Evolutionary conservation across 2,888 invertebrate genomes (phyloP).

Genomic region (Podabrus alpinus): DNA sequence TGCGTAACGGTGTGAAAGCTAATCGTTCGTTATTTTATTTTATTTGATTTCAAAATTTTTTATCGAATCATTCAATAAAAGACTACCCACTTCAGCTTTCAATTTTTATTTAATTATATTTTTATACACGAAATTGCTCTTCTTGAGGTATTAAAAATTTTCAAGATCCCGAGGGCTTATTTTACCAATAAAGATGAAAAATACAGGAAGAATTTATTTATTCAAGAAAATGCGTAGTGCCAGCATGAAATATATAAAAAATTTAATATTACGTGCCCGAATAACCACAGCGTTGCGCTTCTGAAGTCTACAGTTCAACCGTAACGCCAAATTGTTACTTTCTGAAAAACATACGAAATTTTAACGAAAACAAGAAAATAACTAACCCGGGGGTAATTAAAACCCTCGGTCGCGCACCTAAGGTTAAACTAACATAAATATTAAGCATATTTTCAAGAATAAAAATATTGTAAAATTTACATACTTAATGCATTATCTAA

Average conservation of each 20-base stretch:
- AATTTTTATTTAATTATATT: background rate
- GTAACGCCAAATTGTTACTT: too few species aligned
- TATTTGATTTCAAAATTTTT: background rate
- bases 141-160: background rate
- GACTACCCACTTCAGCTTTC: background rate
- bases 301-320: background rate
- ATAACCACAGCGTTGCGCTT: background rate
- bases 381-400: background rate
- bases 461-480: background rate
- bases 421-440: background rate
- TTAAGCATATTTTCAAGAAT: background rate
- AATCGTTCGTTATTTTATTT: background rate
- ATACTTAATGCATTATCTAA: background rate
- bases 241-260: background rate
- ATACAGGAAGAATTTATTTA: background rate
- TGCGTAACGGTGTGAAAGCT: background rate
- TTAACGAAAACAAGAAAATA: too few species aligned
- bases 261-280: background rate
- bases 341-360: too few species aligned
- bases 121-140: background rate
- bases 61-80: background rate
- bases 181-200: background rate
- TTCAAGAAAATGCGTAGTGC: background rate
- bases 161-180: background rate
- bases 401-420: background rate